Evolutionary conservation across 2,888 invertebrate species (phyloP).

Genomic region (Noctua comes): DNA sequence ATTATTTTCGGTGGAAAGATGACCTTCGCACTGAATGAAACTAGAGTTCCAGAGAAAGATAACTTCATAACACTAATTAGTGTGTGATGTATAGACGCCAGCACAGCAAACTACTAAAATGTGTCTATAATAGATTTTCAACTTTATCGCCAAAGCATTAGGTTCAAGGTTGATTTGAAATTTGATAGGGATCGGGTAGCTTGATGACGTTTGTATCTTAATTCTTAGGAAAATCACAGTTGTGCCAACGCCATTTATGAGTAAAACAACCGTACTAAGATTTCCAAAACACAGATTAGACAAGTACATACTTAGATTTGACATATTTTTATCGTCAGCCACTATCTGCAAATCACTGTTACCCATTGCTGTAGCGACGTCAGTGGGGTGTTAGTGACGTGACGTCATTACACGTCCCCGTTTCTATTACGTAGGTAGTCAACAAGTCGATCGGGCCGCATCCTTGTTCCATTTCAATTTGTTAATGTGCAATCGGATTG

Average conservation of each 20-base stretch:
- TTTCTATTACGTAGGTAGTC: slow-evolving; percentile 8
- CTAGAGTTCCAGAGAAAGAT: background rate
- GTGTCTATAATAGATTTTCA: no score
- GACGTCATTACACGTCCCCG: background rate
- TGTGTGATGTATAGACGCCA: no score
- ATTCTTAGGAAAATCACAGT: no score
- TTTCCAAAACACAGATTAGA: background rate
- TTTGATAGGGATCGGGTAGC: no score
- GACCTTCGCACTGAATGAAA: background rate
- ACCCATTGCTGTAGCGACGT: background rate
- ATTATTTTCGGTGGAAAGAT: background rate
- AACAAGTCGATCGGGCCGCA: background rate
- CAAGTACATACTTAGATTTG: background rate
- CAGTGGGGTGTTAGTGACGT: background rate
- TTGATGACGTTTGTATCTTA: no score
- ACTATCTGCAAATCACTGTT: slow-evolving; percentile 1
- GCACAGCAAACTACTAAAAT: no score
- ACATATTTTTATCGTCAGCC: background rate
- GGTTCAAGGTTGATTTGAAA: no score
- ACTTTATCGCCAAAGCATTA: no score
- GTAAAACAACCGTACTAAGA: background rate
- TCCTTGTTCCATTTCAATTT: slow-evolving; percentile 14
- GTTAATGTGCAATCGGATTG: slow-evolving; percentile 5
- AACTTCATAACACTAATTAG: background rate
- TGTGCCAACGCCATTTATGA: no score